phyloP scores from a whole-genome alignment of 1,140 invertebrate species.

The Reticulitermes speratus region DNA sequence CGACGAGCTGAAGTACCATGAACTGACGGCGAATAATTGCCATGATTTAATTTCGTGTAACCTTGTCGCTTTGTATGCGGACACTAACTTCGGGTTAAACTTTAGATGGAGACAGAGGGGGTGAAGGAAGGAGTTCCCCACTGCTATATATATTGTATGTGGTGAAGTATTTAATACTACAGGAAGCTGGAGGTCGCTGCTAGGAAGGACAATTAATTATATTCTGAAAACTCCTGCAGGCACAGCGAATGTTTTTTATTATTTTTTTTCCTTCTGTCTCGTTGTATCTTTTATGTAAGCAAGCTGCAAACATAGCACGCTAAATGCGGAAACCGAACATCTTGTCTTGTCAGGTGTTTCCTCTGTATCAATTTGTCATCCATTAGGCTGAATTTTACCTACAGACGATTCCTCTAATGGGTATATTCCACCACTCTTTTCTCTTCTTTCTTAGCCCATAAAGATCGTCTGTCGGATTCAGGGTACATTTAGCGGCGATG shows the following conservation, averaged over 20 bases:
- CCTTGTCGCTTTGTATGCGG: slow-evolving; percentile 16
- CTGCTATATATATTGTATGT: not conserved
- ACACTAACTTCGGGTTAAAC: not conserved
- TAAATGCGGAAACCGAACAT: no score
- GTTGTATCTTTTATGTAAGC: not conserved
- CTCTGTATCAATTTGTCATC: no score
- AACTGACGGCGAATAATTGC: slow-evolving; percentile 17
- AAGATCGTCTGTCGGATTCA: no score
- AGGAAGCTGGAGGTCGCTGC: not conserved
- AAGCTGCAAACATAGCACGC: not conserved
- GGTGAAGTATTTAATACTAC: slow-evolving; percentile 4
- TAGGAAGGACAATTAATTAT: slow-evolving; percentile 10
- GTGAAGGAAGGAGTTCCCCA: not conserved
- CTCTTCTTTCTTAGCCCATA: no score
- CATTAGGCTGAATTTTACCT: no score
- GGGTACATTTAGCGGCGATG: no score
- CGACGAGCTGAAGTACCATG: slow-evolving; percentile 3
- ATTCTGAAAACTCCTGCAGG: not conserved
- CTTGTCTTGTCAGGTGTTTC: no score
- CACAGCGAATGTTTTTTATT: not conserved
- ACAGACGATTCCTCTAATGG: no score
- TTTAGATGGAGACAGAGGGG: not conserved
- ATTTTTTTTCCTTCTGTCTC: not conserved
- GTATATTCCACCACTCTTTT: no score
- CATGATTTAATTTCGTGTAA: slow-evolving; percentile 19